These are phyloP conservation scores for Rhadinocentrus ornatus DNA, from an alignment of 2,797 vertebrate species.

Conservation along the genomic window DNA sequence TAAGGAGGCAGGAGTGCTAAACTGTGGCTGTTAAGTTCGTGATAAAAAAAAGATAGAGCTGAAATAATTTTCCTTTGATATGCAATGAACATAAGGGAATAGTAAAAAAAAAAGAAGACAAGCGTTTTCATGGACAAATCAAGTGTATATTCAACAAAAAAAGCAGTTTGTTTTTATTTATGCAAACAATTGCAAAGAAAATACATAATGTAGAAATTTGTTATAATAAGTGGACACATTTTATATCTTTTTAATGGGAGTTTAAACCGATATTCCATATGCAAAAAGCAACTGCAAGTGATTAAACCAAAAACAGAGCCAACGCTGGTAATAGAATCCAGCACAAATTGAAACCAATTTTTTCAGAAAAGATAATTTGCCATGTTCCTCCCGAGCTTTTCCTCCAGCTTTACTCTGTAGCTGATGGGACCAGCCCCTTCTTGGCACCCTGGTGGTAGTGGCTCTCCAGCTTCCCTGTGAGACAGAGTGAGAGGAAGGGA, in stretches of 20 bases:
- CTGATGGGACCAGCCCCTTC: constrained; percentile 93
- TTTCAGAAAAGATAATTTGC: constrained; percentile 27
- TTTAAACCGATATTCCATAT: neutral
- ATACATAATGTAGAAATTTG: neutral
- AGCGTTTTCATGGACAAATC: constrained; percentile 6
- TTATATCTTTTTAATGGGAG: neutral
- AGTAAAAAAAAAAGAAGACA: neutral
- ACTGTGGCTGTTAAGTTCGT: constrained; percentile 41
- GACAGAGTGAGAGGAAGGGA: constrained; percentile 12
- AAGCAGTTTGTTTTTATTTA: constrained; percentile 40
- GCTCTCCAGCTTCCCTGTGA: constrained; percentile 93
- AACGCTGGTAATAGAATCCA: constrained; percentile 10
- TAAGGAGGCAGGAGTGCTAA: constrained; percentile 3
- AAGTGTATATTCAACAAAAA: neutral
- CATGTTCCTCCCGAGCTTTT: constrained; percentile 38
- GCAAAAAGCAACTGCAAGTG: constrained; percentile 11
- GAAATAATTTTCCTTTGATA: neutral
- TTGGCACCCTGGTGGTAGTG: constrained; percentile 95
- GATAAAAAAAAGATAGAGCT: constrained; percentile 47
- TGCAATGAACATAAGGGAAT: neutral
- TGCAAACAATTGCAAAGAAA: constrained; percentile 31
- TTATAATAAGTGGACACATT: neutral
- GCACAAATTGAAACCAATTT: constrained; percentile 1
- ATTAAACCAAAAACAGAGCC: constrained; percentile 13
- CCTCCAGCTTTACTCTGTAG: constrained; percentile 71